Evolutionary conservation across 2,113 vertebrate species (phyloP), one percentile per base, ranked within the genome.

Genomic region (Artemisiospiza belli): DNA sequence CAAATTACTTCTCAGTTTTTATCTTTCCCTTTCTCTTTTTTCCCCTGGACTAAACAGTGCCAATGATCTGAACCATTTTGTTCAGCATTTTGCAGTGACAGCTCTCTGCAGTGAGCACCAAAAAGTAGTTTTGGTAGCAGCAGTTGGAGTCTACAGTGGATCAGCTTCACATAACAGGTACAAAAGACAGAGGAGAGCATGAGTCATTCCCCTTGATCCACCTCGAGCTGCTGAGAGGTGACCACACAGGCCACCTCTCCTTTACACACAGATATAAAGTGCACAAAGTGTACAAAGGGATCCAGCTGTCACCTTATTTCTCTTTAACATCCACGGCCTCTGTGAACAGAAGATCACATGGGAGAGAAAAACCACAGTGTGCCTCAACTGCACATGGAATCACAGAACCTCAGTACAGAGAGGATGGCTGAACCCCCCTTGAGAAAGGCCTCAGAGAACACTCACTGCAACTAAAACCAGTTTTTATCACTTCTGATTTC

Each of bases 141-240:
- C 73, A 82, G 67, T 39, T 85, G 49, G 46, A 86, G 64, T 83
- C 62, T 79, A 41, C 87, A 96, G 57, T 17, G 7, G 67, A 76
- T 80, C 79, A 89, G 46, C 74, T 49, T 87, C 75, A 83, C 20
- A 3, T 46, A 46, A 89, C 92, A 92, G 59, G 54, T 63, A 83
- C 37, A 82, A 87, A 89, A 7, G n/a, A 83, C 61, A 75, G 2
- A 78, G 83, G 70, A 83, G 77, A 93, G 62, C 68, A 5, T 83
- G 81, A 92, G 54, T 79, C 76, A 95, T 85, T 94, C 30, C 30
- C 43, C 76, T 92, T 94, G 43, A 93, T 95, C 74, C 37, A 19
- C 78, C 77, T 21, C 0, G 3, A 90, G 87, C 77, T 73, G 63
- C 75, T 88, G 92, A 81, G 74, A 83, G 64, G 35, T 77, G 72